Base-by-base conservation (phyloP, 1,140 invertebrate species). In the Drosophila trapezifrons region DNA sequence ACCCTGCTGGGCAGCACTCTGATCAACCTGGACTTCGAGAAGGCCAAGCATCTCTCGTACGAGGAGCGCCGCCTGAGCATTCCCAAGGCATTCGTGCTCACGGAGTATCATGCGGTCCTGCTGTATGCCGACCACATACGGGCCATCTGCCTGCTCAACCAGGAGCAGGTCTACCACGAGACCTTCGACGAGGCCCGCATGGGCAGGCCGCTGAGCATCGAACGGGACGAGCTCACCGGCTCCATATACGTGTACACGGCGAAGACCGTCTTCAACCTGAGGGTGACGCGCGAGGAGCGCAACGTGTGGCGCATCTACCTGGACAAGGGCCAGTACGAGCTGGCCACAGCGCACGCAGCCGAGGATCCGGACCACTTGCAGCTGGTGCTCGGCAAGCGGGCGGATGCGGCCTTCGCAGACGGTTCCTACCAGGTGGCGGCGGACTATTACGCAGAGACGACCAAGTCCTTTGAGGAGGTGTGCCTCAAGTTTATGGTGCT, bases 401-500 rank as follows among this genome's bases (percentile, higher is more conserved):
- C 98, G 0, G 97, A 99, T 81, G 94, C 96, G 80, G 93, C 96
- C 10, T 99, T 98, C 89, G 94, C 95, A 27, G 94, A 96, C 74
- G 95, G 96, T 75, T 93, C 96, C 92, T 98, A 96, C 85, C 94
- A 96, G 65, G 94, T 95, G 76, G 98, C 97, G 92, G 98, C 98
- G 0, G 93, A 95, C 66, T 95, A 96, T 60, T 99, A 96, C 92
- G 97, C 98, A 0, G 95, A 97, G 81, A 98, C 97, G 0, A 95
- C 97, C 79, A 96, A 95, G n/a, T 97, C 97, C 13, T 99, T 99
- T 92, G 98, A 99, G 93, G 97, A 98, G 90, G 95, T 99, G 22
- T 97, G 97, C 38, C 93, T 99, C 0, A 99, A 99, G 92, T 99
- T 99, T 92, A 93, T 99, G 49, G 94, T 97, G 92, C 93, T 96